A percentile compares a stretch with the other conserved stretches of the same genome.
These are phyloP conservation scores for Lasioglossum marginatum DNA, from an alignment of 2,888 invertebrate genomes.

Conservation along the genomic window DNA sequence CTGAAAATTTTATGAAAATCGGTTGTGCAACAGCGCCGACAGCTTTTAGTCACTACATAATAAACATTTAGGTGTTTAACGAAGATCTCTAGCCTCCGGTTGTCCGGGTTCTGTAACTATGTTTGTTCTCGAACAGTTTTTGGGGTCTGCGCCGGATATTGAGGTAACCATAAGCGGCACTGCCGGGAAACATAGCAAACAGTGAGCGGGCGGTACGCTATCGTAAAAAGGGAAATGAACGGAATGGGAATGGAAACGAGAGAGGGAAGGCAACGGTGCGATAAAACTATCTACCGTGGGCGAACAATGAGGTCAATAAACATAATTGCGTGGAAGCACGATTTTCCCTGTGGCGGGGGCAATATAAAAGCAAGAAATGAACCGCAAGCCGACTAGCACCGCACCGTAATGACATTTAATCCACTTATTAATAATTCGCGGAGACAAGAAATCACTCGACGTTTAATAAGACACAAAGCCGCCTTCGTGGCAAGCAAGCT, in stretches of 20 bases:
- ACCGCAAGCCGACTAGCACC: background rate
- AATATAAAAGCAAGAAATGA: constrained; percentile 11
- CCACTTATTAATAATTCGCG: constrained; percentile 42
- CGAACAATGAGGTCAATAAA: background rate
- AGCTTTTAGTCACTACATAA: background rate
- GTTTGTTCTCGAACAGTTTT: background rate
- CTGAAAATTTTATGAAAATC: too few species aligned
- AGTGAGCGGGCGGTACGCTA: background rate
- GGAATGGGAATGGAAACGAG: background rate
- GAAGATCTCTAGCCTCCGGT: background rate
- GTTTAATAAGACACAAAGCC: constrained; percentile 17
- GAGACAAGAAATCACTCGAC: constrained; percentile 17
- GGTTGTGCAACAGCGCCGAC: background rate
- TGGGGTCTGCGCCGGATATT: background rate
- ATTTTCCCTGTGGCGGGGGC: background rate
- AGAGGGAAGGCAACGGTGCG: background rate
- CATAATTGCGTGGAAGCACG: background rate
- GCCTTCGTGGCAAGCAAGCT: background rate
- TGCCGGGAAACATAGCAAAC: background rate
- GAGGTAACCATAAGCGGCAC: background rate
- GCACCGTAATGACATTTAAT: constrained; percentile 18
- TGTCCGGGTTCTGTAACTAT: background rate
- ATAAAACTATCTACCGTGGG: background rate
- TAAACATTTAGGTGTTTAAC: background rate
- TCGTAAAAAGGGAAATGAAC: background rate